phyloP scores from a whole-genome alignment of 2,113 vertebrate species.

The Procavia capensis region DNA sequence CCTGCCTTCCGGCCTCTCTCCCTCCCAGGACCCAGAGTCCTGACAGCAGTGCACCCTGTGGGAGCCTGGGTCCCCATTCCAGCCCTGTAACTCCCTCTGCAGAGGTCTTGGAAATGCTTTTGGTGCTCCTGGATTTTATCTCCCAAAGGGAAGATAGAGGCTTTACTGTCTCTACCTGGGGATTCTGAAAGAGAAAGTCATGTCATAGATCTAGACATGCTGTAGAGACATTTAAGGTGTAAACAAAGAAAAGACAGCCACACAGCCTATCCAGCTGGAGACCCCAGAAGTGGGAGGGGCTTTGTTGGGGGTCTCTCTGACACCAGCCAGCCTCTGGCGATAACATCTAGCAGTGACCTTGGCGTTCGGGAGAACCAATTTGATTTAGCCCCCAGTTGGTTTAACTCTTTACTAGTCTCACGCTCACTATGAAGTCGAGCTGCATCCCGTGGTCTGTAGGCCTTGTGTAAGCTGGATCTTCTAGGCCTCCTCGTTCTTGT shows the following conservation, averaged over 20 bases:
- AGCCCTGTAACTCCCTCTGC: neutral
- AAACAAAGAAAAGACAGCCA: neutral
- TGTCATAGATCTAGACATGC: too few species aligned
- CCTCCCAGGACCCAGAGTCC: constrained; percentile 39
- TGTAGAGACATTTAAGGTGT: neutral
- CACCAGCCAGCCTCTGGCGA: neutral
- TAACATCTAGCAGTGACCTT: neutral
- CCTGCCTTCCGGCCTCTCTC: constrained; percentile 27
- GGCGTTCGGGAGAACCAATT: neutral
- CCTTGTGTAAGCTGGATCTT: fast-evolving
- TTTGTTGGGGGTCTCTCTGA: neutral
- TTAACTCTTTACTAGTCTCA: neutral
- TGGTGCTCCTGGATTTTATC: neutral
- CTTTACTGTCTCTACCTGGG: constrained; percentile 48
- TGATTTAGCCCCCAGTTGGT: neutral
- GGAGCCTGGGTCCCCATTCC: neutral
- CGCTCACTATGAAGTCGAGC: neutral
- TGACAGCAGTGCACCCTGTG: neutral
- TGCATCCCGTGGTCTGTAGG: neutral
- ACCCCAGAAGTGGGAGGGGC: neutral
- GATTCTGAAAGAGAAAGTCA: neutral
- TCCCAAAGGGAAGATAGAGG: neutral
- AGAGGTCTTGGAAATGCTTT: neutral
- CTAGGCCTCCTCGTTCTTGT: neutral
- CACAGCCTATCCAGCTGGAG: neutral